phyloP scores from a whole-genome alignment of 2,888 invertebrate genomes.

The Cheilosia vulpina region DNA sequence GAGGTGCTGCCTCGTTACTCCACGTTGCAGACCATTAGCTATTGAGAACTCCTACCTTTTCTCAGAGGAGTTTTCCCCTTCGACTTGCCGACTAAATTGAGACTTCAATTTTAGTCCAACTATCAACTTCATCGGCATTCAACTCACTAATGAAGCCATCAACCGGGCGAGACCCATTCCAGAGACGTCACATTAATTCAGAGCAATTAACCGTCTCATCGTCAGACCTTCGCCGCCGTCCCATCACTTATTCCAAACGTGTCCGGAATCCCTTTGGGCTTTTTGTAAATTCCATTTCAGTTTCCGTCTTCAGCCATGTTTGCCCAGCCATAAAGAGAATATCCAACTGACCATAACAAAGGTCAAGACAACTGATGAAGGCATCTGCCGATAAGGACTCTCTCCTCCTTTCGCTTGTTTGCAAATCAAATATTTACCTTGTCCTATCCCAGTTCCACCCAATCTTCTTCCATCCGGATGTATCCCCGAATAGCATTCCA shows the following conservation, averaged over 20 bases:
- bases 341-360: constrained; percentile 64
- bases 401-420: constrained; percentile 22
- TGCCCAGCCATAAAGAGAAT: constrained; percentile 18
- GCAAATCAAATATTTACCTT: constrained; percentile 72
- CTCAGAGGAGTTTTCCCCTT: no score
- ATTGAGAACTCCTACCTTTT: no score
- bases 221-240: background rate
- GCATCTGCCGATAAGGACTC: constrained; percentile 62
- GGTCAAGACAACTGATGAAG: constrained; percentile 64
- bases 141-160: no score
- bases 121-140: no score
- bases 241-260: constrained; percentile 16
- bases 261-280: constrained; percentile 30
- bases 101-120: no score
- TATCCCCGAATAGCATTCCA: constrained; percentile 49
- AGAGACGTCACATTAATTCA: no score
- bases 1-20: no score
- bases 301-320: constrained; percentile 22
- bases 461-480: background rate
- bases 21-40: no score
- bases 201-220: no score
- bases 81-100: no score
- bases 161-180: no score
- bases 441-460: constrained; percentile 33
- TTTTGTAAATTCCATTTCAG: constrained; percentile 47